phyloP scores from a whole-genome alignment of 2,113 vertebrate genomes.

The Raphicerus campestris region DNA sequence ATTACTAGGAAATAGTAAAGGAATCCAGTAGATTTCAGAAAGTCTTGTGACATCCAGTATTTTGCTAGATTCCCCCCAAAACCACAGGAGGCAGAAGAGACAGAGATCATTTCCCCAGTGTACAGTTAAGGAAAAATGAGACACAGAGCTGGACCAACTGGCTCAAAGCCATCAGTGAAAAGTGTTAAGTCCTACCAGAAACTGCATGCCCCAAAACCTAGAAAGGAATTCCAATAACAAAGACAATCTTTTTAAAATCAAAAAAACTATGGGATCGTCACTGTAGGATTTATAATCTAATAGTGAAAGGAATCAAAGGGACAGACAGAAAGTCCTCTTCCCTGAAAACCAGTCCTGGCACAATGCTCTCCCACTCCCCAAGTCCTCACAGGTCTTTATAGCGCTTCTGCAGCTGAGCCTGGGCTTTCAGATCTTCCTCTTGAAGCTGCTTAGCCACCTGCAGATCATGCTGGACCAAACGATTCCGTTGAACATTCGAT shows the following conservation, averaged over 20 bases:
- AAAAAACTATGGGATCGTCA: not conserved
- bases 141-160: not conserved
- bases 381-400: constrained; percentile 87
- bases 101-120: not conserved
- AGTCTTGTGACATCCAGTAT: not conserved
- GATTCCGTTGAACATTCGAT: constrained; percentile 94
- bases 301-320: not conserved
- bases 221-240: not conserved
- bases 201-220: not conserved
- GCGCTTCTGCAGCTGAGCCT: constrained; percentile 84
- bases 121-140: not conserved
- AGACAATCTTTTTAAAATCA: too few relatives aligned
- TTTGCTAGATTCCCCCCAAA: not conserved
- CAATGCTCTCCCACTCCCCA: not conserved
- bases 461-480: constrained; percentile 93
- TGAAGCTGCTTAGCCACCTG: constrained; percentile 95
- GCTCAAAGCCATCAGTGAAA: not conserved
- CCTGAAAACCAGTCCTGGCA: not conserved
- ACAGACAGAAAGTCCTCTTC: not conserved
- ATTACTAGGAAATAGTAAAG: not conserved
- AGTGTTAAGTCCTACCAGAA: not conserved
- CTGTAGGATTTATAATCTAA: not conserved
- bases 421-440: constrained; percentile 91
- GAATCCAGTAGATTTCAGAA: not conserved
- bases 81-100: not conserved